Evolutionary conservation across 1,140 invertebrate genomes (phyloP).

Genomic region (Trissolcus basalis): DNA sequence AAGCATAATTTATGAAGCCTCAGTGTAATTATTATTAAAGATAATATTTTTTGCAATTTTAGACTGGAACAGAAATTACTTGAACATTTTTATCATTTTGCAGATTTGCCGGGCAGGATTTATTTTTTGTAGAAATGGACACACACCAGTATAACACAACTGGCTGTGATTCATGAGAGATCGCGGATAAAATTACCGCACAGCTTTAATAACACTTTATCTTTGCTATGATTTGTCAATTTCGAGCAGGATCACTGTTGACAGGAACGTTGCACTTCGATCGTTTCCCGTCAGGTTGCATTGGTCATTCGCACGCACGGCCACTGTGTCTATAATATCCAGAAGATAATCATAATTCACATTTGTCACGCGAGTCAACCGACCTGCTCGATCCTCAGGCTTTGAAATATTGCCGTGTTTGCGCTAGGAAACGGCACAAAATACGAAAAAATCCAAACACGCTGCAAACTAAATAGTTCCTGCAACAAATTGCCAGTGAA

Average conservation of each 20-base stretch:
- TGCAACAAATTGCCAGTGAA: constrained; percentile 8
- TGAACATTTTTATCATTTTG: too few relatives aligned
- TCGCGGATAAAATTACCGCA: constrained; percentile 15
- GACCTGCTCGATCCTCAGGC: constrained; percentile 17
- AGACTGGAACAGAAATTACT: too few relatives aligned
- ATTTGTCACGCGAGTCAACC: constrained; percentile 36
- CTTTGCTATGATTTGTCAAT: constrained; percentile 31
- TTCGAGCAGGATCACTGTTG: constrained; percentile 28
- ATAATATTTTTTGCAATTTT: too few relatives aligned
- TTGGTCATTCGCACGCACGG: constrained; percentile 36
- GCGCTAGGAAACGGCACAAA: not conserved
- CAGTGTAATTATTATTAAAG: too few relatives aligned
- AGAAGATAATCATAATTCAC: constrained; percentile 43
- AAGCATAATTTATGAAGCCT: too few relatives aligned
- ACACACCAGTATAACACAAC: too few relatives aligned
- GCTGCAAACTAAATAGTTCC: constrained; percentile 12
- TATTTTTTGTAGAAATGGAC: too few relatives aligned
- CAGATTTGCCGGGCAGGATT: too few relatives aligned
- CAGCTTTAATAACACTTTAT: constrained; percentile 8
- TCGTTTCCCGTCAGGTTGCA: constrained; percentile 24
- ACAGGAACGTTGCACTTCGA: constrained; percentile 34
- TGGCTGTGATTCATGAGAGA: not conserved
- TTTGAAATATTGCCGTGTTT: constrained; percentile 4
- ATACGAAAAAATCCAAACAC: not conserved
- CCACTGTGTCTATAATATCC: constrained; percentile 40